Percentiles rank a stretch among this genome's conserved stretches.
Conservation (phyloP, 2,888 invertebrate species). For the Aromia moschata region DNA sequence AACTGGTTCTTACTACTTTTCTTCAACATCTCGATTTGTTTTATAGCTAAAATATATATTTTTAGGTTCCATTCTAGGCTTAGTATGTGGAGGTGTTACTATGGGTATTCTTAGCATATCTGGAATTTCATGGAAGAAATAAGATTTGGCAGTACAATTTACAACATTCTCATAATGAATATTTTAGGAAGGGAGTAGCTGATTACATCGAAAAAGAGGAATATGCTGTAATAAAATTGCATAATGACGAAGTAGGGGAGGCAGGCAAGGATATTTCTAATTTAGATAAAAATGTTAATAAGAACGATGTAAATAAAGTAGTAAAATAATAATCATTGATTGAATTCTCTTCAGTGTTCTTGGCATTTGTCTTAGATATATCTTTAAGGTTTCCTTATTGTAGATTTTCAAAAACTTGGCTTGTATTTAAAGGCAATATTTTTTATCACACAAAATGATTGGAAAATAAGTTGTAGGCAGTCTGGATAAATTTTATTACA, state of each 20-base stretch:
- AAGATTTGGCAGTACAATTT: constrained; percentile 68
- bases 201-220: constrained; percentile 53
- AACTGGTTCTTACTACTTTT: no score
- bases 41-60: constrained; percentile 4
- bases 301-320: constrained; percentile 11
- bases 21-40: background rate
- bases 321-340: constrained; percentile 16
- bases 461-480: no score
- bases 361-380: no score
- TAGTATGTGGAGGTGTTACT: constrained; percentile 68
- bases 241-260: constrained; percentile 45
- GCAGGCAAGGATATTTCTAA: constrained; percentile 47
- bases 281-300: constrained; percentile 39
- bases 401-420: no score
- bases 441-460: no score
- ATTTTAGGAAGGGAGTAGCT: constrained; percentile 53
- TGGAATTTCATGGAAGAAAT: constrained; percentile 73
- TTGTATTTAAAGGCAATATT: no score
- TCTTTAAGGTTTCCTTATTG: no score
- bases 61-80: constrained; percentile 70
- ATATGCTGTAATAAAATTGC: constrained; percentile 47
- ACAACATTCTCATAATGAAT: constrained; percentile 59
- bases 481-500: no score
- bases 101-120: constrained; percentile 67
- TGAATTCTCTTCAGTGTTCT: no score